Evolutionary conservation across 2,888 invertebrate genomes (phyloP), one percentile per base, ranked within the genome.

Genomic region (Melinopterus prodromus): DNA sequence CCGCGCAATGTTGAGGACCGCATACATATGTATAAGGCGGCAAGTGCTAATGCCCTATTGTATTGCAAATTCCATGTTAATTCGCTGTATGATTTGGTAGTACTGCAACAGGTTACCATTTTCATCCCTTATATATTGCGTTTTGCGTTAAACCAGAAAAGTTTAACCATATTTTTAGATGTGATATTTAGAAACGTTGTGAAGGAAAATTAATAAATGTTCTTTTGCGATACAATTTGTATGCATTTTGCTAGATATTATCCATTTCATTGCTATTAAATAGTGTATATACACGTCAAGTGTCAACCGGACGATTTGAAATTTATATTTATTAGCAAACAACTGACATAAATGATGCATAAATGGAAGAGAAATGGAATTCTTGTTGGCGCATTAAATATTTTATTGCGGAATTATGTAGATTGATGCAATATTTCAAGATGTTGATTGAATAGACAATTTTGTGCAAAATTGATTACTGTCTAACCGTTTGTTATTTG

Each of bases 61-160:
- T 89, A 88, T 88, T 89, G 89, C 89, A 89, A 89, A 89, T 89
- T 89, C 87, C 87, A 89, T 89, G 89, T 88, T 89, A 89, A 89
- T 89, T 89, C 88, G 86, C 86, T 85, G 85, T 86, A 87, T 87
- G 87, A 88, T 88, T 87, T 87, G 86, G 85, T 84, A 82, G 77
- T 80, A 83, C 82, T 83, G 87, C 88, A 88, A 88, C 88, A 88
- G 88, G 88, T 88, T 87, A 87, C 84, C 80, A 81, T 53, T 53
- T 53, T 53, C 53, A 53, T 53, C 53, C 53, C 53, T 53, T 53
- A 53, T 53, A 53, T 53, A 53, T 9, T 53, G 53, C 12, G 26
- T 3, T 26, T 26, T 26, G 26, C 26, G 26, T 26, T 2, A 26
- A 26, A 26, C 26, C 26, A 26, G 26, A 26, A 26, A 26, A 26